phyloP scores from a whole-genome alignment of 2,797 vertebrate species.

The Sitta carolinensis region DNA sequence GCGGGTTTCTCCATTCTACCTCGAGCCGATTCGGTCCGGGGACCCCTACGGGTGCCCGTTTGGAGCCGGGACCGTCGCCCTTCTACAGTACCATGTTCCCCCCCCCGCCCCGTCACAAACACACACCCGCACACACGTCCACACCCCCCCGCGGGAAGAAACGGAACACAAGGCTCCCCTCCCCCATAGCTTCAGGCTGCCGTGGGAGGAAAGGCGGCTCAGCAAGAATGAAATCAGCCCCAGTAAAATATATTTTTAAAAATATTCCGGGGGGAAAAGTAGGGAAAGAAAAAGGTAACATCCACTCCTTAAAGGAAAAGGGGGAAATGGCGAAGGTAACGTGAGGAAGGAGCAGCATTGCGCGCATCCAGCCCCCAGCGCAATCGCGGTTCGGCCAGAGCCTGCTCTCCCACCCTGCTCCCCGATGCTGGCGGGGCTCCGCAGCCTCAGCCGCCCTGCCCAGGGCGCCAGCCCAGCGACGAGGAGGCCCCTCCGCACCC shows the following conservation, averaged over 20 bases:
- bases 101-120: not conserved
- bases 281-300: not conserved
- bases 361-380: not conserved
- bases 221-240: not conserved
- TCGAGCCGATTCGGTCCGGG: not conserved
- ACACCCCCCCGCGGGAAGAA: conserved; percentile 34
- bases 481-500: not conserved
- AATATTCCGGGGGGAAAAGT: accelerated
- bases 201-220: not conserved
- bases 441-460: not conserved
- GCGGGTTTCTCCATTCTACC: not conserved
- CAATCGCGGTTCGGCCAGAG: not conserved
- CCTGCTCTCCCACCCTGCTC: not conserved
- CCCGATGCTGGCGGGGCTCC: not conserved
- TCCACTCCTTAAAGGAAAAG: not conserved
- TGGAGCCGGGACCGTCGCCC: not conserved
- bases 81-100: not conserved
- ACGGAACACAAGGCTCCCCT: conserved; percentile 16
- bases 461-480: too few species aligned
- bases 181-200: conserved; percentile 25
- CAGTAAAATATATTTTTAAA: not conserved
- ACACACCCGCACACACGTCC: not conserved
- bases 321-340: accelerated
- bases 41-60: not conserved
- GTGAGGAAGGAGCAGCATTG: not conserved